Conservation (phyloP, 2,113 vertebrate species). For the Hippolais icterina region DNA sequence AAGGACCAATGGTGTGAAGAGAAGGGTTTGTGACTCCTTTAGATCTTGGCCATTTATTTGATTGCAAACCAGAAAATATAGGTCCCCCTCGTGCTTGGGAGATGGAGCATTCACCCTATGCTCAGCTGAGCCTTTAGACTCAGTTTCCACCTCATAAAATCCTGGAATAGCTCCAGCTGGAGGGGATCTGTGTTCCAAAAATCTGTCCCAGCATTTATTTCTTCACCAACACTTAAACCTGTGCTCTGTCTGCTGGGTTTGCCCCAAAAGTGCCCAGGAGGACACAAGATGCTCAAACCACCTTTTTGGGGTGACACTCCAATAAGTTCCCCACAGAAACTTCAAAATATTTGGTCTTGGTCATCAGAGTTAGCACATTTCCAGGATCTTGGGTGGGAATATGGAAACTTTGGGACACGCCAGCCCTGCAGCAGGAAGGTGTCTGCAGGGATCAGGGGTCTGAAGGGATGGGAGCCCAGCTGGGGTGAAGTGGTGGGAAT, state of each 20-base stretch:
- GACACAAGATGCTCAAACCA: not conserved
- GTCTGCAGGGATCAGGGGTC: not conserved
- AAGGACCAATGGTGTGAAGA: not conserved
- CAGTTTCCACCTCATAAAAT: not conserved
- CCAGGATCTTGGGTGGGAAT: not conserved
- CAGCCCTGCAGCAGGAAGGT: not conserved
- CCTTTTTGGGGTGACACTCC: not conserved
- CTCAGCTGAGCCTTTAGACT: not conserved
- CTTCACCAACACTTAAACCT: not conserved
- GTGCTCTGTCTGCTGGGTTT: not conserved
- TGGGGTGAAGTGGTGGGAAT: accelerated
- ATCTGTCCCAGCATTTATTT: not conserved
- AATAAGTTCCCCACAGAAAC: accelerated
- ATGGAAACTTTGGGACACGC: accelerated
- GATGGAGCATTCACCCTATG: not conserved
- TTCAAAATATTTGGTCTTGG: not conserved
- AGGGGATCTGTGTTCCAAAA: not conserved
- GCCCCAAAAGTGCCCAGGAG: not conserved
- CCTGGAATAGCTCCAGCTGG: not conserved
- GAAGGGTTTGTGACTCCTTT: not conserved
- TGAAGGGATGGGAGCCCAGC: not conserved
- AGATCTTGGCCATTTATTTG: not conserved
- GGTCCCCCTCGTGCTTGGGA: not conserved
- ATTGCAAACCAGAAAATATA: not conserved
- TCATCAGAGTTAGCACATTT: not conserved